Base-by-base conservation (phyloP, 2,797 vertebrate species). In the Syngnathus rostellatus region DNA sequence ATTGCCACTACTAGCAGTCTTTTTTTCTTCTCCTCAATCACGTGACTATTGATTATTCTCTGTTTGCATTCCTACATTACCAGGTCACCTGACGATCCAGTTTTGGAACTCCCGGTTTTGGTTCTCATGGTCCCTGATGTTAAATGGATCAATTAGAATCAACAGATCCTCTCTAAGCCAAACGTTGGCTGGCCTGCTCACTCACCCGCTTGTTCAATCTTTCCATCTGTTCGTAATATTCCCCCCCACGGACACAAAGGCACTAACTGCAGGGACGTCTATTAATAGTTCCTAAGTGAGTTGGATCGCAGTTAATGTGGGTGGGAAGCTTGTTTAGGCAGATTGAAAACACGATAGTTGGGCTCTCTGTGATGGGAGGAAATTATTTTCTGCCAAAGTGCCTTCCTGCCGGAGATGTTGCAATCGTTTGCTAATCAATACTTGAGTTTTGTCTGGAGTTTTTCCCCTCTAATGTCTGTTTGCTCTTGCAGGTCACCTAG, bases 61-160 rank as follows among this genome's bases (percentile, higher is more conserved):
- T 31, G 38, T 64, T 69, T 59, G 39, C 63, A 54, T 37, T 68
- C 16, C 37, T 38, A 40, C 37, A 6, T 54, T 50, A 43, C 50
- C 53, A 50, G 63, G 40, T 63, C 62, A 68, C 65, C 65, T 69
- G 39, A 40, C 6, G 61, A 68, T 66, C 46, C 51, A 8, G 7
- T 54, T 69, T 68, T 69, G 38, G 68, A 69, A 70, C 50, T 63
- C 25, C 21, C 54, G 58, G 68, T 70, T 45, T 62, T 64, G 55
- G 45, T 64, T 67, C 63, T 66, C 59, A 19, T 54, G 5, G 69
- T 54, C 69, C 69, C 66, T 66, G 63, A 71, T 73, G 74, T 78
- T 80, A 79, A 83, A 78, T 41, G 62, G 81, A 85, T 84, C 76
- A 82, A 76, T 83, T 78, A 77, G 65, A 77, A 67, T 68, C 77